Conservation (phyloP, 2,113 vertebrate species). For the Emydocephalus ijimae region DNA sequence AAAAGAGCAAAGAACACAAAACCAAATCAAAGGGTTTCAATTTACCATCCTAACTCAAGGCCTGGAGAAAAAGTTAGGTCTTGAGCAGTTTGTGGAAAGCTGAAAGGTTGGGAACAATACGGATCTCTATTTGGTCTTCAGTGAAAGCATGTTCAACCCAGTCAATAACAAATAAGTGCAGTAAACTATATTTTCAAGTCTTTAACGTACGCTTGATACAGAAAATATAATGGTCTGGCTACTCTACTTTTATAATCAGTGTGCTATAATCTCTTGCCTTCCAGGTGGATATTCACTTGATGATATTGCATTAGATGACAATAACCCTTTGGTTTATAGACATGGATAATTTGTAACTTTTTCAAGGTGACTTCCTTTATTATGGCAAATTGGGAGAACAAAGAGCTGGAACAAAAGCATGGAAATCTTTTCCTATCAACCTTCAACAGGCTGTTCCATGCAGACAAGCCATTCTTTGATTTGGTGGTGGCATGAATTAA, state of each 20-base stretch:
- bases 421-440: slow-evolving; percentile 44
- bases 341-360: slow-evolving; percentile 40
- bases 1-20: background rate
- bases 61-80: background rate
- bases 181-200: background rate
- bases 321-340: slow-evolving; percentile 31
- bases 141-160: background rate
- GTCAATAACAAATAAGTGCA: background rate
- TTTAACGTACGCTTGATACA: background rate
- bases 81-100: background rate
- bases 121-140: background rate
- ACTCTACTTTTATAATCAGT: background rate
- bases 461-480: slow-evolving; percentile 39
- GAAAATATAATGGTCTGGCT: slow-evolving; percentile 12
- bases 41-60: background rate
- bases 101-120: background rate
- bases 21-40: background rate
- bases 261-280: slow-evolving; percentile 15
- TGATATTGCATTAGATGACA: slow-evolving; percentile 37
- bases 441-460: slow-evolving; percentile 36
- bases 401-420: slow-evolving; percentile 31
- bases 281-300: slow-evolving; percentile 25
- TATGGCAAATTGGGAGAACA: slow-evolving; percentile 42
- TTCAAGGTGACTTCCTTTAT: slow-evolving; percentile 52
- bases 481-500: slow-evolving; percentile 43